Percentiles rank a stretch among this genome's conserved stretches.
phyloP scores from a whole-genome alignment of 2,888 invertebrate species.

The Xestia c-nigrum region DNA sequence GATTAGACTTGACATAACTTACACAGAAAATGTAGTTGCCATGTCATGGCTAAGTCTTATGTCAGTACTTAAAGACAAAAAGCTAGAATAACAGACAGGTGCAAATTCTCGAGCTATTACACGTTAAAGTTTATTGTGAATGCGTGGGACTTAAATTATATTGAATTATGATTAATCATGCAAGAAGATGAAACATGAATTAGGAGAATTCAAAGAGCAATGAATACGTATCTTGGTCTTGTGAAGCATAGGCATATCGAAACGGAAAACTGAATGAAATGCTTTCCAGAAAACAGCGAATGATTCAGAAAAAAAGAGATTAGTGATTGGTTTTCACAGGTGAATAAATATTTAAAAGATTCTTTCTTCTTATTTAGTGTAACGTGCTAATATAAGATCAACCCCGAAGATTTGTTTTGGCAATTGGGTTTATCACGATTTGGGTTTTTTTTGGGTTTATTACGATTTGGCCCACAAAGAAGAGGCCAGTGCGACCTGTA shows the following conservation, averaged over 20 bases:
- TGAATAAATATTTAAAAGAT: conserved; percentile 12
- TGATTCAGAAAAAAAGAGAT: conserved; percentile 35
- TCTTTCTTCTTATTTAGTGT: neutral
- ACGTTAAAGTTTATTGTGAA: conserved; percentile 44
- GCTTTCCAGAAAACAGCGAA: conserved; percentile 20
- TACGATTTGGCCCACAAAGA: neutral
- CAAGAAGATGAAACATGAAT: conserved; percentile 48
- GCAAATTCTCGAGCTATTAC: conserved; percentile 55
- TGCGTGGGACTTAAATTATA: conserved; percentile 57
- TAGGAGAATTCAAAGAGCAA: conserved; percentile 31
- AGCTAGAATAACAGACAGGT: conserved; percentile 45
- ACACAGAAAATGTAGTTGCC: neutral
- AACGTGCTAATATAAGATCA: neutral
- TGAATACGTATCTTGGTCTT: conserved; percentile 7
- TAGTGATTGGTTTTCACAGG: conserved; percentile 10
- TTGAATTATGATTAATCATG: conserved; percentile 56
- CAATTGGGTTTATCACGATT: neutral
- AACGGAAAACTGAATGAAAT: conserved; percentile 24
- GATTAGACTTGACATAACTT: neutral
- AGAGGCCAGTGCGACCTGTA: neutral
- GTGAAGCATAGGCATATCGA: neutral
- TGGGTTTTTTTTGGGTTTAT: neutral
- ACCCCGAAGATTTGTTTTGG: neutral
- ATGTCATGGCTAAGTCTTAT: conserved; percentile 8
- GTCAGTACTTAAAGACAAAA: conserved; percentile 7